Percentiles rank a stretch among this genome's conserved stretches.
Evolutionary conservation across 2,113 vertebrate genomes (phyloP).

Genomic region (Odocoileus virginianus): DNA sequence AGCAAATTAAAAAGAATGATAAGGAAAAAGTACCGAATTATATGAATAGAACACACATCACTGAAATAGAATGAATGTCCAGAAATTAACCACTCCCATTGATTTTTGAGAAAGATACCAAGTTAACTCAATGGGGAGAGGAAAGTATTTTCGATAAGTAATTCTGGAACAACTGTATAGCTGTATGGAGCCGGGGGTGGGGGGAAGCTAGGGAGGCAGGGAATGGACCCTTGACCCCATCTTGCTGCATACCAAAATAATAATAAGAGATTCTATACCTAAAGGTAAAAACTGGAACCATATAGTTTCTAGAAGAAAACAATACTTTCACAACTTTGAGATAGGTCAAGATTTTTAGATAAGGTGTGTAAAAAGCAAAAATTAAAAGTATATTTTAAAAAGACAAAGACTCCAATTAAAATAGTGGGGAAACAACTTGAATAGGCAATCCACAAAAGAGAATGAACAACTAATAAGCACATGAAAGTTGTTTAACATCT

Average conservation of each 20-base stretch:
- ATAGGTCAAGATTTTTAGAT: background rate
- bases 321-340: background rate
- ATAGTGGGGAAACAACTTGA: background rate
- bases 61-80: background rate
- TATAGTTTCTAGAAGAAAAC: background rate
- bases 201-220: background rate
- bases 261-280: background rate
- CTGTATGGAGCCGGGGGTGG: accelerated
- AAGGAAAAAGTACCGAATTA: background rate
- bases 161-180: background rate
- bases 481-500: background rate
- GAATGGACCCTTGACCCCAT: background rate
- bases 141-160: background rate
- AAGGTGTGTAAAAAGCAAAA: background rate
- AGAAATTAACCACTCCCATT: background rate
- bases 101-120: background rate
- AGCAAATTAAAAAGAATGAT: background rate
- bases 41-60: background rate
- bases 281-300: background rate
- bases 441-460: background rate
- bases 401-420: background rate
- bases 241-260: background rate
- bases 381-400: background rate
- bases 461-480: background rate
- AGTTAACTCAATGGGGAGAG: background rate